A percentile compares a stretch with the other conserved stretches of the same genome.
Evolutionary conservation across 2,888 invertebrate species (phyloP).

Genomic region (Xestoiulus laeticollis): DNA sequence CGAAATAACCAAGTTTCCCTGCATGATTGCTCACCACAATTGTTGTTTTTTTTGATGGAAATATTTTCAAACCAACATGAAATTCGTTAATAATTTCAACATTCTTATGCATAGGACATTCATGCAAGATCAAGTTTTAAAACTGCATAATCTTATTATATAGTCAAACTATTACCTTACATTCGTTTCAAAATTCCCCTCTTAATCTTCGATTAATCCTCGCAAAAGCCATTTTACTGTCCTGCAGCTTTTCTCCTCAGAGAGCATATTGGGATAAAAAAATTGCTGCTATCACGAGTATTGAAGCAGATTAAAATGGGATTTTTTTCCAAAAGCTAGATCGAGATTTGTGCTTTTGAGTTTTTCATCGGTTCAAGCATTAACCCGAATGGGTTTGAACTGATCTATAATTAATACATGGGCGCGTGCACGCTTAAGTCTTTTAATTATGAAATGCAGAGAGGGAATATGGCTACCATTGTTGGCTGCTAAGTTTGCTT

Average conservation of each 20-base stretch:
- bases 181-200: conserved; percentile 28
- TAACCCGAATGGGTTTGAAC: background rate
- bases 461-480: conserved; percentile 34
- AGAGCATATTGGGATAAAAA: background rate
- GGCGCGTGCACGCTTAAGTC: conserved; percentile 34
- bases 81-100: too few relatives aligned
- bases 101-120: too few relatives aligned
- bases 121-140: too few relatives aligned
- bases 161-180: background rate
- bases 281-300: background rate
- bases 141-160: too few relatives aligned
- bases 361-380: conserved; percentile 11
- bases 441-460: conserved; percentile 19
- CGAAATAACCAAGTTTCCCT: too few relatives aligned
- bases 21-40: too few relatives aligned
- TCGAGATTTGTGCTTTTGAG: conserved; percentile 24
- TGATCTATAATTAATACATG: conserved; percentile 23
- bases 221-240: conserved; percentile 18
- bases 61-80: too few relatives aligned
- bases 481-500: conserved; percentile 15
- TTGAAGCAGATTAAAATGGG: conserved; percentile 7
- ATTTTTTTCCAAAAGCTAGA: conserved; percentile 23
- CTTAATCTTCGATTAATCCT: background rate
- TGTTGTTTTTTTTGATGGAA: too few relatives aligned
- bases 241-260: background rate